phyloP scores from a whole-genome alignment of 2,113 vertebrate genomes.

The Apeltes quadracus region DNA sequence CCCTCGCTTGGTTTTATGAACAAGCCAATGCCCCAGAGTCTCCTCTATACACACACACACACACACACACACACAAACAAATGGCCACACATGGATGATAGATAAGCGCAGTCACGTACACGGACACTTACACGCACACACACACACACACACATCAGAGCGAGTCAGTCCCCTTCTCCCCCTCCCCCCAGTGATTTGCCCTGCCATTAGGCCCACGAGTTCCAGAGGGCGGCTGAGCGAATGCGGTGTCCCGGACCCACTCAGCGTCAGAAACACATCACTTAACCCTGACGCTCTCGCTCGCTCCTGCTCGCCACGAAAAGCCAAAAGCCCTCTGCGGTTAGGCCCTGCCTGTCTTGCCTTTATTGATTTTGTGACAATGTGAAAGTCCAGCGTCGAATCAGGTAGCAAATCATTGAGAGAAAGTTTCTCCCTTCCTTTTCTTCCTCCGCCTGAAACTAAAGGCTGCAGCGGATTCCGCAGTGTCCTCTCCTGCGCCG shows the following conservation, averaged over 20 bases:
- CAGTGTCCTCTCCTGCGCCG: constrained; percentile 42
- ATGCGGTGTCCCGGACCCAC: constrained; percentile 74
- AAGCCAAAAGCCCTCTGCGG: constrained; percentile 79
- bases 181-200: constrained; percentile 49
- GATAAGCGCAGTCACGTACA: constrained; percentile 35
- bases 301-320: constrained; percentile 67
- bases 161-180: constrained; percentile 29
- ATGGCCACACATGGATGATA: constrained; percentile 27
- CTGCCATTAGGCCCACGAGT: constrained; percentile 58
- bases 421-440: constrained; percentile 81
- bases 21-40: constrained; percentile 43
- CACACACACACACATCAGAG: constrained; percentile 24
- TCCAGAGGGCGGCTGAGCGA: constrained; percentile 49
- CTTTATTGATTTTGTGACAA: constrained; percentile 94
- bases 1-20: constrained; percentile 54
- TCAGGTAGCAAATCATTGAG: constrained; percentile 72
- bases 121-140: constrained; percentile 36
- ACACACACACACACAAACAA: constrained; percentile 28
- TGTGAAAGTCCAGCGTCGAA: constrained; percentile 88
- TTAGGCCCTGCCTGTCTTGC: constrained; percentile 73
- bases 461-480: constrained; percentile 64
- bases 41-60: constrained; percentile 20
- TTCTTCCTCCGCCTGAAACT: constrained; percentile 65
- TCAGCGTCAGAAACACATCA: constrained; percentile 85
- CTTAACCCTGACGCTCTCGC: constrained; percentile 85